Evolutionary conservation across 2,797 vertebrate species (phyloP).

Genomic region (Vireo griseus): DNA sequence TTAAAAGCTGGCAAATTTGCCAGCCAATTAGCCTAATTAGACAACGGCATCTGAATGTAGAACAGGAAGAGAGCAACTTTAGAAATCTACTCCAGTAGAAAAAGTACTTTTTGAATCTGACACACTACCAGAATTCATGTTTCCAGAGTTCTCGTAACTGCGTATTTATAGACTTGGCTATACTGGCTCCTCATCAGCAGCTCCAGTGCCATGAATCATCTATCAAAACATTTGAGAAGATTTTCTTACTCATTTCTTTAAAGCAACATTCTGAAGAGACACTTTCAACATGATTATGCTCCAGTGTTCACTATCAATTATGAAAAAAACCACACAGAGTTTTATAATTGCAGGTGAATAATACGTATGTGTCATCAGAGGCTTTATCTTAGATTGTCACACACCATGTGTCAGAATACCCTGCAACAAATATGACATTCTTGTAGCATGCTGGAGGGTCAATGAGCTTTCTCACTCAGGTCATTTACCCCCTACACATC

Average conservation of each 20-base stretch:
- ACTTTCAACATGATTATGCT: neutral
- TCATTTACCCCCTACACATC: neutral
- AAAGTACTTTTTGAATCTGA: neutral
- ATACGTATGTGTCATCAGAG: neutral
- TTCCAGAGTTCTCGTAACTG: slow-evolving; percentile 28
- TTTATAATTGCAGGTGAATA: slow-evolving; percentile 23
- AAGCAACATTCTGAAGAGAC: slow-evolving; percentile 4
- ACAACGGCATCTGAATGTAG: slow-evolving; percentile 2
- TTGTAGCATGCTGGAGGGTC: neutral
- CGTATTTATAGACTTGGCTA: slow-evolving; percentile 40
- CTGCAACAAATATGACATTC: neutral
- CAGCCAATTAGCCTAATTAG: slow-evolving; percentile 31
- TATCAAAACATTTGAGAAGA: slow-evolving; percentile 46
- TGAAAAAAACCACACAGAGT: neutral
- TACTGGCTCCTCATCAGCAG: slow-evolving; percentile 16
- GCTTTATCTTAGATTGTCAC: neutral
- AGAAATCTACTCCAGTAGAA: neutral
- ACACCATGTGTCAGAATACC: neutral
- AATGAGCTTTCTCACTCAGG: neutral
- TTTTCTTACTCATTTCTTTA: slow-evolving; percentile 46
- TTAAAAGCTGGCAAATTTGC: slow-evolving; percentile 11
- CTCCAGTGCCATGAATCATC: slow-evolving; percentile 38
- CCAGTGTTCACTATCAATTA: slow-evolving; percentile 12
- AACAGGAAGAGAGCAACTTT: slow-evolving; percentile 29
- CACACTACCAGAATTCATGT: neutral